Base-by-base conservation (phyloP, 2,113 vertebrate genomes). In the Paedocypris sp. region DNA sequence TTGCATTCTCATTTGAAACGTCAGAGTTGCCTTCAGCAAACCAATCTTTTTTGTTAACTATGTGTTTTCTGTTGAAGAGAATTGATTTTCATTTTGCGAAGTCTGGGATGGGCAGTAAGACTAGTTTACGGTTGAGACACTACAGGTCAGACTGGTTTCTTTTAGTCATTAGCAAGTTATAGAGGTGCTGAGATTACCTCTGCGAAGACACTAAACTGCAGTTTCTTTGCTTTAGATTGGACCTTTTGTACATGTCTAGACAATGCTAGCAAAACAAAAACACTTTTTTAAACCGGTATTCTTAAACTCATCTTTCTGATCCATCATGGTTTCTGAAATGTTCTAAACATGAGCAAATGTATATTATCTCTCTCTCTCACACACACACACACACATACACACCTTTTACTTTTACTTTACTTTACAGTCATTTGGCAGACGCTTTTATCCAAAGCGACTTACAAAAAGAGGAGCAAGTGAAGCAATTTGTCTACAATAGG, bases 91-190 rank as follows among this genome's bases (percentile, higher is more conserved):
- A 64, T 69, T 54, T 69, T 53, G 15, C 41, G 19, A 39, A 43
- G 54, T 19, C 20, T 52, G 60, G 60, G 59, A 54, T 48, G 49
- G 48, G 52, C 47, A 26, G 43, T 63, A 45, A 19, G 38, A 51
- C 36, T n/a, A 58, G 52, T 58, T 29, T 43, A 51, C 4, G 51
- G 33, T 35, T 46, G 32, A 25, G 54, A 33, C 33, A 20, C 10
- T 52, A 52, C 69, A 60, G 60, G 69, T 67, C 54, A 28, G 33
- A 67, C 69, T 54, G 49, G 69, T 71, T 71, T 20, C n/a, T 32
- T 25, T 41, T 45, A 19, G 33, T 46, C 36, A 36, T 66, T 43
- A 28, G 39, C 20, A 25, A 16, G 66, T 57, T 61, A 20, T 18
- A 42, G 38, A 28, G 10, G 16, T 20, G 54, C 26, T 51, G 36